These are phyloP conservation scores for Laodelphax striatellus DNA, from an alignment of 1,140 invertebrate species.

Conservation along the genomic window DNA sequence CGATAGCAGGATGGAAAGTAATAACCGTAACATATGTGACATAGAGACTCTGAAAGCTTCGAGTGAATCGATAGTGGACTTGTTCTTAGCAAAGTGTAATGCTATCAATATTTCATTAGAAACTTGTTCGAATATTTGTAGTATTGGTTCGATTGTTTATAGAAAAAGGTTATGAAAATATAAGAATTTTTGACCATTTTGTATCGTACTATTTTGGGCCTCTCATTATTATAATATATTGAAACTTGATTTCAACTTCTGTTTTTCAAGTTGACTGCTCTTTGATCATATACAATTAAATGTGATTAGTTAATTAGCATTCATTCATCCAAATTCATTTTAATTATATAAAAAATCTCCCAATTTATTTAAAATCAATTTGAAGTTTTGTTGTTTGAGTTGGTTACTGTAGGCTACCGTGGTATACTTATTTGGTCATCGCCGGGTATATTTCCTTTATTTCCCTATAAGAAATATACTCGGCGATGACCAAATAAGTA, in stretches of 20 bases:
- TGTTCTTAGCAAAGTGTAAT: background rate
- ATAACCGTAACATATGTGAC: too few relatives aligned
- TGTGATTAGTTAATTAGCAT: too few relatives aligned
- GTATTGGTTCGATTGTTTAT: conserved; percentile 1
- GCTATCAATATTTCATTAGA: conserved; percentile 1
- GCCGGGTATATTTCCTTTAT: too few relatives aligned
- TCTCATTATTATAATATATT: background rate
- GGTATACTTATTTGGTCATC: background rate
- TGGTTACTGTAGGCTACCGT: too few relatives aligned
- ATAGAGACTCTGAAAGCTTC: background rate
- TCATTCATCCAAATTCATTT: too few relatives aligned
- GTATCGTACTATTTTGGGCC: background rate
- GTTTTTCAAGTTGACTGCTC: background rate
- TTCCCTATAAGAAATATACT: too few relatives aligned
- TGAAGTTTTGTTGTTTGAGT: too few relatives aligned
- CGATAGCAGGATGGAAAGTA: background rate
- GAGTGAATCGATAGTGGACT: background rate
- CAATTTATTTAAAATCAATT: too few relatives aligned
- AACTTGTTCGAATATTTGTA: background rate
- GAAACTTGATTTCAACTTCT: background rate
- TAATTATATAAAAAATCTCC: too few relatives aligned
- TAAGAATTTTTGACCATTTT: background rate
- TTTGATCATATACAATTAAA: too few relatives aligned
- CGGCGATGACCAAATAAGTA: too few relatives aligned
- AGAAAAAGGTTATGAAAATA: background rate